These are phyloP conservation scores for Psittacula echo DNA, from an alignment of 2,797 vertebrate genomes.

Conservation along the genomic window DNA sequence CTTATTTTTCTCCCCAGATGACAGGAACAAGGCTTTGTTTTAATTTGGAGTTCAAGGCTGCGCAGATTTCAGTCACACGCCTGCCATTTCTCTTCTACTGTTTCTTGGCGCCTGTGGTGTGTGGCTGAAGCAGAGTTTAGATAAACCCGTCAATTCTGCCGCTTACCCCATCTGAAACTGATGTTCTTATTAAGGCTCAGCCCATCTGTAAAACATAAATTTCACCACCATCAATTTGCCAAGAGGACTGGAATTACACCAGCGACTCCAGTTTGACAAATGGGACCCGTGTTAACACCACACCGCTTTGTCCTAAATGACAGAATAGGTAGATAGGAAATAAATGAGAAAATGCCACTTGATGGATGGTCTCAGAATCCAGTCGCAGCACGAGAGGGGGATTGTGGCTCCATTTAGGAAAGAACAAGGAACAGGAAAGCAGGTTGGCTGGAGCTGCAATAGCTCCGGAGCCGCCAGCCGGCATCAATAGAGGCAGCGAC, in stretches of 20 bases:
- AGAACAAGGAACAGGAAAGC: neutral
- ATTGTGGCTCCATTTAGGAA: neutral
- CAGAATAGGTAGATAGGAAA: slow-evolving; percentile 39
- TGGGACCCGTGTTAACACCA: neutral
- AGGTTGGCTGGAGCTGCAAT: slow-evolving; percentile 39
- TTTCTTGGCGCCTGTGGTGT: neutral
- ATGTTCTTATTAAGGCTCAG: slow-evolving; percentile 46
- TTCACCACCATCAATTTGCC: neutral
- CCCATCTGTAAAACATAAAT: slow-evolving; percentile 53
- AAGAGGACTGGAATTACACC: slow-evolving; percentile 11
- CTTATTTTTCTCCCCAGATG: neutral
- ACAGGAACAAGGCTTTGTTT: neutral
- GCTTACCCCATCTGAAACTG: neutral
- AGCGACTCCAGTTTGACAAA: slow-evolving; percentile 21
- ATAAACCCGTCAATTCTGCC: slow-evolving; percentile 20
- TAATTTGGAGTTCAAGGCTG: slow-evolving; percentile 42
- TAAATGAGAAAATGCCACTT: slow-evolving; percentile 50
- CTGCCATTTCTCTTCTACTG: neutral
- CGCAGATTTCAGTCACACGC: neutral
- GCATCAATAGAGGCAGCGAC: neutral
- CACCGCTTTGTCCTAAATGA: slow-evolving; percentile 15
- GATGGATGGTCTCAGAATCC: slow-evolving; percentile 50
- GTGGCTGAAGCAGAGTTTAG: neutral
- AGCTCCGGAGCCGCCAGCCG: neutral
- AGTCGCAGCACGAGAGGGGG: neutral